A percentile compares a stretch with the other conserved stretches of the same genome.
phyloP scores from a whole-genome alignment of 2,888 invertebrate genomes.

The Heteromurus nitidus region DNA sequence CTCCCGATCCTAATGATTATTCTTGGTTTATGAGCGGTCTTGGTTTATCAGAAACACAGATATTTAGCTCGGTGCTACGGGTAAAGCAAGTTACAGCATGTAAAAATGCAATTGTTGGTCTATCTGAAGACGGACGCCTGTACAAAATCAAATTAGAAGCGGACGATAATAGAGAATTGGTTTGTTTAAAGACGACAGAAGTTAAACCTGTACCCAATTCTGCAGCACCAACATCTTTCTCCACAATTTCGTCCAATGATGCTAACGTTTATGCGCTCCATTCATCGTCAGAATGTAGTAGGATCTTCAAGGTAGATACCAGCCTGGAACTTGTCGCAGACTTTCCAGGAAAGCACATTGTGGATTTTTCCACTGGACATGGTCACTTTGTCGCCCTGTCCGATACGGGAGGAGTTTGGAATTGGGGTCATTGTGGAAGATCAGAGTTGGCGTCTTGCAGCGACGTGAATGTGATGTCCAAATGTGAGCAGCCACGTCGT shows the following conservation, averaged over 20 bases:
- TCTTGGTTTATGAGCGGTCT: slow-evolving; percentile 67
- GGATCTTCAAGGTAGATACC: slow-evolving; percentile 60
- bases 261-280: slow-evolving; percentile 57
- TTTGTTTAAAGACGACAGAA: slow-evolving; percentile 36
- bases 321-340: slow-evolving; percentile 48
- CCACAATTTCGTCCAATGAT: slow-evolving; percentile 63
- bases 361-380: slow-evolving; percentile 65
- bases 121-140: slow-evolving; percentile 40
- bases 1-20: slow-evolving; percentile 7
- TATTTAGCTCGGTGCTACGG: slow-evolving; percentile 47
- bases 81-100: slow-evolving; percentile 46
- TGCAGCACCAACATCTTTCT: slow-evolving; percentile 6
- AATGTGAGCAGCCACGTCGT: slow-evolving; percentile 59
- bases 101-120: slow-evolving; percentile 52
- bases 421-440: slow-evolving; percentile 68
- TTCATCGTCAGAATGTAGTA: slow-evolving; percentile 45
- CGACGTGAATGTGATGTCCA: slow-evolving; percentile 32
- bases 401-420: slow-evolving; percentile 72
- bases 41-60: slow-evolving; percentile 47
- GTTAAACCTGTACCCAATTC: slow-evolving; percentile 1
- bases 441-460: slow-evolving; percentile 67
- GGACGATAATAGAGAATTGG: slow-evolving; percentile 36
- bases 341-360: slow-evolving; percentile 40
- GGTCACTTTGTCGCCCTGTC: slow-evolving; percentile 69
- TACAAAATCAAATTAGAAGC: slow-evolving; percentile 49